Evolutionary conservation across 2,113 vertebrate genomes (phyloP).

Genomic region (Argyrosomus japonicus): DNA sequence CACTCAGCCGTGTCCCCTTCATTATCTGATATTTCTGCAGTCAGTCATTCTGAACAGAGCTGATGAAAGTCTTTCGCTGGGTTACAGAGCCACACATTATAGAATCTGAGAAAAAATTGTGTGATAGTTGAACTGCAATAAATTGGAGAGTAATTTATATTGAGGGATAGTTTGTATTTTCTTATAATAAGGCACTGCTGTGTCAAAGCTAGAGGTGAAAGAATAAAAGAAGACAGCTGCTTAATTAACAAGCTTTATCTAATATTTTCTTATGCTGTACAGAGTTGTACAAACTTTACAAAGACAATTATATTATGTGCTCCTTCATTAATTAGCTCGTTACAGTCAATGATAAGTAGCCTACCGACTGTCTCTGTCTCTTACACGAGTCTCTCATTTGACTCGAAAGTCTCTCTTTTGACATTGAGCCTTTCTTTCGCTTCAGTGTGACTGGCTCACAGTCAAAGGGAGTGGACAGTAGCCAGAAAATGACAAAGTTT

Average conservation of each 20-base stretch:
- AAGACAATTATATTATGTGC: neutral
- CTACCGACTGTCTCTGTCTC: neutral
- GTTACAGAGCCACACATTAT: neutral
- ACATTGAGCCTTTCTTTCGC: neutral
- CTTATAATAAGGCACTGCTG: neutral
- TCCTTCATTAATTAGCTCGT: neutral
- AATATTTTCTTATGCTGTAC: neutral
- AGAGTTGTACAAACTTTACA: neutral
- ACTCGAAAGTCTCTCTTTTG: neutral
- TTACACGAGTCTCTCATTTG: neutral
- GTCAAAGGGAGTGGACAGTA: conserved; percentile 1
- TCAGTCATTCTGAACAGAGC: conserved; percentile 10
- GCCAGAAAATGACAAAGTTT: conserved; percentile 18
- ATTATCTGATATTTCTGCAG: conserved; percentile 23
- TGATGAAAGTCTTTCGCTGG: conserved; percentile 7
- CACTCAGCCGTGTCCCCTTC: conserved; percentile 27
- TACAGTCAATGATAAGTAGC: neutral
- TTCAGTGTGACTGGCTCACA: conserved; percentile 23
- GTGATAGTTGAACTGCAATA: neutral
- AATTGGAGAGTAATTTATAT: neutral
- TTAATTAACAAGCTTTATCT: neutral
- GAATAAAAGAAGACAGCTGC: neutral
- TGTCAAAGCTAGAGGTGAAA: neutral
- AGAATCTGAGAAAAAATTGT: neutral
- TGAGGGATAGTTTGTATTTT: conserved; percentile 3